Evolutionary conservation across 2,888 invertebrate species (phyloP), one percentile per base, ranked within the genome.

Genomic region (Dorcus hopei): DNA sequence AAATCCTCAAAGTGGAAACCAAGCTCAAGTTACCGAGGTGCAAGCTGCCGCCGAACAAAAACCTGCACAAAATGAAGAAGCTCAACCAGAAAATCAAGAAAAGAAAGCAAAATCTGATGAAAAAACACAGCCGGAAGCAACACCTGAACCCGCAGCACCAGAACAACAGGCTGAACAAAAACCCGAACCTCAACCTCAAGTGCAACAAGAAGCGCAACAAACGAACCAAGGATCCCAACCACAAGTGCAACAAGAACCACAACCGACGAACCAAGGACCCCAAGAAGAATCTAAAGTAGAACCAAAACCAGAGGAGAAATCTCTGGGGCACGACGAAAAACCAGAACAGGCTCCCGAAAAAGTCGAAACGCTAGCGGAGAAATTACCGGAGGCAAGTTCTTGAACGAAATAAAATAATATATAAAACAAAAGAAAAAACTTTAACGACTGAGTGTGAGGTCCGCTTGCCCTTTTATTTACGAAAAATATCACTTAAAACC

Each of bases 21-120:
- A 74, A 19, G 77, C 77, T 52, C 75, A 77, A 39, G 63, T 80
- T 8, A 80, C 80, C 65, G 78, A 81, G 68, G 19, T 39, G 77
- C 80, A 59, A 51, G 62, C 19, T 45, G 54, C 62, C 8, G 43
- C 54, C 33, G 74, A 77, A 50, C 69, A 73, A 4, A 54, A 61
- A 14, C 26, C 26, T 42, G 73, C 74, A 19, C 38, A 75, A 72
- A 9, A 74, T 76, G 26, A 72, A 52, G 52, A 52, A 16, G 16
- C 49, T 9, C 11, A 26, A 23, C 52, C 57, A 26, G 26, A 33
- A 19, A 19, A 2, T 19, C 19, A 19, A 19, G 62, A 72, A 59
- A 68, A 68, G 57, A 67, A 66, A 57, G 63, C 66, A 16, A 66
- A 65, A 48, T 61, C 63, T n/a, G 75, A 79, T 58, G 74, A 79